Evolutionary conservation across 2,888 invertebrate species (phyloP), one percentile per base, ranked within the genome.

Genomic region (Drosophila algonquin): DNA sequence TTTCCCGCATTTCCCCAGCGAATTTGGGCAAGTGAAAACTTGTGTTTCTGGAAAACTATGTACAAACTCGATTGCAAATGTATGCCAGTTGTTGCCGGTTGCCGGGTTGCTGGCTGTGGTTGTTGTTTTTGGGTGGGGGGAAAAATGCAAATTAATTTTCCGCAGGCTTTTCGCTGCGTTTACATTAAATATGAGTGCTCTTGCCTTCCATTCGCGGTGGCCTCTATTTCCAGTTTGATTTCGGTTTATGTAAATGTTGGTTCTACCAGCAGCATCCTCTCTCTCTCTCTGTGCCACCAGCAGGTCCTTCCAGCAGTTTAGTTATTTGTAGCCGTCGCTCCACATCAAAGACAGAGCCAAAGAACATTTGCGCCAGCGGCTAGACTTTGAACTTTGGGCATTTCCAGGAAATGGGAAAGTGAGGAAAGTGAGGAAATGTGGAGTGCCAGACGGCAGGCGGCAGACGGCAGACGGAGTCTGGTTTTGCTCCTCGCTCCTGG

Each of bases 321-420:
- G 68, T 12, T 46, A 48, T 64, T 53, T 27, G 12, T 5, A 60
- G 7, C 47, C 55, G 40, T 24, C 18, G 55, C 47, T 64, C 72
- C 80, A 88, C 75, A 84, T 86, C 89, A 86, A 86, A 86, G 88
- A 67, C 56, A 55, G 75, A 55, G 75, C 35, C 60, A 63, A 40
- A 71, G 67, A 75, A 76, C 50, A 67, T 79, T 73, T 62, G 60
- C 60, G 68, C 88, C 75, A 44, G 63, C 60, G 81, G 86, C 77
- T 65, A 79, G 58, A 75, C 85, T 86, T 88, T 88, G 88, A 88
- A 86, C 81, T 86, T 72, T 76, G 46, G 62, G 30, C 3, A 14
- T 40, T 52, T 44, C 46, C 47, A 21, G 32, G 7, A 48, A 24
- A 40, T 9, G 24, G 32, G n/a, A 53, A 8, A 18, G 14, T 18